Percentiles rank a stretch among this genome's conserved stretches.
phyloP scores from a whole-genome alignment of 2,113 vertebrate species.

The Peromyscus californicus region DNA sequence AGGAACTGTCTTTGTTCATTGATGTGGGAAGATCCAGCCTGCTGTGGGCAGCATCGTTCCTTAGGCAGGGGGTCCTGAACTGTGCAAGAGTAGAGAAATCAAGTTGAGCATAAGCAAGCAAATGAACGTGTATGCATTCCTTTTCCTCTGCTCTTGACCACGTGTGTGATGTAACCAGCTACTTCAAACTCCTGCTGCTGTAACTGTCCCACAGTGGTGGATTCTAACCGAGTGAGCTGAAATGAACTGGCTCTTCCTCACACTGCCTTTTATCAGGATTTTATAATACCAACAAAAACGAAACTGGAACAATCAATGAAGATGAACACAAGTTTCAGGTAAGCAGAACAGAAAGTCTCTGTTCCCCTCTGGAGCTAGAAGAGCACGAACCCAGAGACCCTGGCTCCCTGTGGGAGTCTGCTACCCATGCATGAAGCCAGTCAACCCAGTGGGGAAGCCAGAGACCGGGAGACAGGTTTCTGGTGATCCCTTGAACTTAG shows the following conservation, averaged over 20 bases:
- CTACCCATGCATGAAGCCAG: neutral
- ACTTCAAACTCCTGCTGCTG: neutral
- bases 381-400: neutral
- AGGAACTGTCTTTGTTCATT: neutral
- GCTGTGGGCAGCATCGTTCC: neutral
- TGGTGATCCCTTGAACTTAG: neutral
- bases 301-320: neutral
- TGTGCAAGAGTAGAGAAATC: neutral
- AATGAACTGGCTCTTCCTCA: neutral
- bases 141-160: neutral
- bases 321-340: neutral
- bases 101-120: neutral
- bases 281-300: neutral
- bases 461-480: neutral
- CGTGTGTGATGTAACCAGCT: neutral
- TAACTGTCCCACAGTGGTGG: neutral
- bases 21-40: neutral
- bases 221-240: neutral
- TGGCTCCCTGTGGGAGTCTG: neutral
- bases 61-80: neutral
- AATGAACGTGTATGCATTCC: no score
- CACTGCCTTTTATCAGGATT: neutral
- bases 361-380: neutral
- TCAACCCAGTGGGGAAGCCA: neutral
- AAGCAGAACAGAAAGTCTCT: neutral